Evolutionary conservation across 2,888 invertebrate species (phyloP).

Genomic region (Hybos culiciformis): DNA sequence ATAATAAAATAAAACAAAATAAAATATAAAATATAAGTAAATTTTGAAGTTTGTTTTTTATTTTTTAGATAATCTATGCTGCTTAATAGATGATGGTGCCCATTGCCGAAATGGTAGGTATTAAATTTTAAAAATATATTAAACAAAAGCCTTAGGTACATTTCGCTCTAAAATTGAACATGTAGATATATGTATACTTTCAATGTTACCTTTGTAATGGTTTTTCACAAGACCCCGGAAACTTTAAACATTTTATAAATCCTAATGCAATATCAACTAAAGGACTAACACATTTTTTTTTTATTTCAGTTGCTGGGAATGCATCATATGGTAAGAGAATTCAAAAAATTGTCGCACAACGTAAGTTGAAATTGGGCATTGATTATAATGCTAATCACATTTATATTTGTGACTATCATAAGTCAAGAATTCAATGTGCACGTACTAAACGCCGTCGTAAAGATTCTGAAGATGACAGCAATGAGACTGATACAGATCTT

Average conservation of each 20-base stretch:
- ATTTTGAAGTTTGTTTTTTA: too few relatives aligned
- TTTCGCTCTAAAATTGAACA: neutral
- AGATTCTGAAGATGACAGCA: slow-evolving; percentile 89
- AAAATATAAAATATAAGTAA: too few relatives aligned
- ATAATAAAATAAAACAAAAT: too few relatives aligned
- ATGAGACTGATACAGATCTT: slow-evolving; percentile 80
- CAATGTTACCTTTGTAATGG: too few relatives aligned
- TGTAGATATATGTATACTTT: too few relatives aligned
- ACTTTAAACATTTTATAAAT: too few relatives aligned
- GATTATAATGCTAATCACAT: slow-evolving; percentile 79
- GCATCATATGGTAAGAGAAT: slow-evolving; percentile 95
- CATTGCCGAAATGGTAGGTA: slow-evolving; percentile 74
- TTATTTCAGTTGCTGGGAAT: slow-evolving; percentile 25
- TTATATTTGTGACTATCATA: slow-evolving; percentile 94
- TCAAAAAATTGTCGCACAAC: slow-evolving; percentile 86
- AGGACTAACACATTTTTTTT: too few relatives aligned
- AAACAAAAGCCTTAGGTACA: neutral
- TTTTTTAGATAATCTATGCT: too few relatives aligned
- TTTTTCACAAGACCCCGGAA: too few relatives aligned
- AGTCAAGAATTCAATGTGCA: slow-evolving; percentile 91
- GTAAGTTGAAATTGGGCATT: slow-evolving; percentile 75
- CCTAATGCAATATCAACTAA: too few relatives aligned
- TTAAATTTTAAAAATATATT: neutral
- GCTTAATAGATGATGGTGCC: slow-evolving; percentile 78
- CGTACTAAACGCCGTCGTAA: slow-evolving; percentile 80